A percentile compares a stretch with the other conserved stretches of the same genome.
These are phyloP conservation scores for Acanthurus leucopareius DNA, from an alignment of 2,797 vertebrate genomes.

Conservation along the genomic window DNA sequence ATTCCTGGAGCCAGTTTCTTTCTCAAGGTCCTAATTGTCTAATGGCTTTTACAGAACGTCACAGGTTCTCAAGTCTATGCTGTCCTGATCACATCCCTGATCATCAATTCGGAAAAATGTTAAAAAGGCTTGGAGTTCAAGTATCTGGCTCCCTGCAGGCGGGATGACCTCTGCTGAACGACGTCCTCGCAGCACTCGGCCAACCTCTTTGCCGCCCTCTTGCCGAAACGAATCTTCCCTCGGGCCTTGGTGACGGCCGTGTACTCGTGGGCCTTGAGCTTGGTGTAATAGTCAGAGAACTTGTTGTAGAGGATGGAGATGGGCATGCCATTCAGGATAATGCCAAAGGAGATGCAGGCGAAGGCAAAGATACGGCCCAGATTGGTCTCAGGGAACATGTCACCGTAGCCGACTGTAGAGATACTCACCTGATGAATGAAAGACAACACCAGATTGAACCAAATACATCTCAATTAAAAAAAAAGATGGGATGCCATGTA, in stretches of 20 bases:
- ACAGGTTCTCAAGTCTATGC: neutral
- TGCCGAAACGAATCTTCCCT: constrained; percentile 87
- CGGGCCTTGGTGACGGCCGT: constrained; percentile 88
- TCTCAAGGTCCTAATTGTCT: neutral
- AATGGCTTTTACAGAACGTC: neutral
- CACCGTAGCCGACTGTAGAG: constrained; percentile 96
- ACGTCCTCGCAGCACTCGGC: constrained; percentile 54
- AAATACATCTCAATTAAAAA: neutral
- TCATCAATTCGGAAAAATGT: no score
- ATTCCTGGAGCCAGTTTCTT: neutral
- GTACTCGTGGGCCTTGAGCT: constrained; percentile 94
- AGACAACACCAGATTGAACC: neutral
- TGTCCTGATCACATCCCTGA: neutral
- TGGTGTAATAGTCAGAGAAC: constrained; percentile 96
- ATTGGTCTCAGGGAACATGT: constrained; percentile 93
- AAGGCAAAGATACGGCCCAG: constrained; percentile 94
- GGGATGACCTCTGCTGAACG: neutral
- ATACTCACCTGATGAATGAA: constrained; percentile 89
- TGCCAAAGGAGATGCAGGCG: constrained; percentile 95
- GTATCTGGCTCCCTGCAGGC: neutral
- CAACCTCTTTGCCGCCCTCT: constrained; percentile 87
- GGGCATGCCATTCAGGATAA: constrained; percentile 97
- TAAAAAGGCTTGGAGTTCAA: no score
- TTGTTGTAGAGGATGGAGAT: constrained; percentile 98
- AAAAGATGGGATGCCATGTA: no score